Conservation (phyloP, 2,797 vertebrate species). For the Coilia nasus region DNA sequence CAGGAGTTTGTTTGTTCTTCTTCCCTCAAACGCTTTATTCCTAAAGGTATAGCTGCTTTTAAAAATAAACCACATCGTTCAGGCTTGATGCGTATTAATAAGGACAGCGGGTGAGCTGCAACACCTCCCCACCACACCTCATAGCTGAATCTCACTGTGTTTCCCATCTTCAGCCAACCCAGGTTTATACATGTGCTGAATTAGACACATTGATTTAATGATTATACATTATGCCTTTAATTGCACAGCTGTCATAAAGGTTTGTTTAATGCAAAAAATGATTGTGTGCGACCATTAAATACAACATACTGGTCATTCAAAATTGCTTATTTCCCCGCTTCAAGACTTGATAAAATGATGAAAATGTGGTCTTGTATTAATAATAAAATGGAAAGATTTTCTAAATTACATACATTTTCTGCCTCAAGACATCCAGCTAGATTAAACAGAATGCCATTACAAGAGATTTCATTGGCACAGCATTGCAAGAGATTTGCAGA, state of each 20-base stretch:
- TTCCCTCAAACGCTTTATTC: slow-evolving; percentile 33
- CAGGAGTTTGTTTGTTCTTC: slow-evolving; percentile 39
- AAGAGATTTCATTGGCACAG: neutral
- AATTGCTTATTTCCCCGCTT: neutral
- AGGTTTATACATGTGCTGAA: neutral
- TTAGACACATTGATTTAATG: neutral
- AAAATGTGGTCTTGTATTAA: neutral
- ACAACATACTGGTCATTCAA: neutral
- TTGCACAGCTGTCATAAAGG: neutral
- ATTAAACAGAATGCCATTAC: neutral
- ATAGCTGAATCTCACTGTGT: neutral
- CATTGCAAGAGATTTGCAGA: neutral
- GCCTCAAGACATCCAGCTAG: slow-evolving; percentile 7
- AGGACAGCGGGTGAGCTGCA: slow-evolving; percentile 22
- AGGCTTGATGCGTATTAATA: slow-evolving; percentile 26
- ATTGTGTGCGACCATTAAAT: neutral
- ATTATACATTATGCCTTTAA: neutral
- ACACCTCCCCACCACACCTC: neutral
- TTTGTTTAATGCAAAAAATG: neutral
- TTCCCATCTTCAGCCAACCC: neutral
- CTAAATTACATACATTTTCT: neutral
- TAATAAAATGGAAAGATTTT: neutral
- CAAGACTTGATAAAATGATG: neutral
- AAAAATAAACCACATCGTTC: slow-evolving; percentile 38
- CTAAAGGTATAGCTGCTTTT: slow-evolving; percentile 25